Conservation (phyloP, 2,797 vertebrate species). For the Petrocephalus schoutedeni region DNA sequence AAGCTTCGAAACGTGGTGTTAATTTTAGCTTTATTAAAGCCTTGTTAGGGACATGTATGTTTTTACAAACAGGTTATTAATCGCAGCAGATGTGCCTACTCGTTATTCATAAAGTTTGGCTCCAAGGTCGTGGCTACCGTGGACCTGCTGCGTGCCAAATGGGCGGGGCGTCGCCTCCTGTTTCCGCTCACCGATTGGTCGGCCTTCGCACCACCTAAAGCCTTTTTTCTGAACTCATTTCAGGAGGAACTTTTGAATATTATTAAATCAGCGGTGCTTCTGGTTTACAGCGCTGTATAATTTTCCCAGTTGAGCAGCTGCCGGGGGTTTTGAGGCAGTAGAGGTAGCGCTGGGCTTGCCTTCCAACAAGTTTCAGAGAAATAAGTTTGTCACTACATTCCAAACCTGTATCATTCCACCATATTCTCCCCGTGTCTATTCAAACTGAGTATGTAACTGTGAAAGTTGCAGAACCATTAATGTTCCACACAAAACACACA, state of each 20-base stretch:
- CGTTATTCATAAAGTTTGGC: slow-evolving; percentile 38
- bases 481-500: neutral
- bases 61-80: slow-evolving; percentile 51
- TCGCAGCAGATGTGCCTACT: slow-evolving; percentile 43
- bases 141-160: neutral
- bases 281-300: neutral
- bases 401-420: neutral
- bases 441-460: neutral
- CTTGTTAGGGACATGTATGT: slow-evolving; percentile 47
- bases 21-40: slow-evolving; percentile 47
- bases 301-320: neutral
- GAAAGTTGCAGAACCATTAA: neutral
- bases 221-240: neutral
- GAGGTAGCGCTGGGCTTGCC: neutral
- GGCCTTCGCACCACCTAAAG: neutral
- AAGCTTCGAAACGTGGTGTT: slow-evolving; percentile 43
- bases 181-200: neutral
- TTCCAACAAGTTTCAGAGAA: neutral
- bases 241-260: neutral
- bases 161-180: neutral
- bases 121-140: slow-evolving; percentile 33
- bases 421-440: neutral
- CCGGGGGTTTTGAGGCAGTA: neutral
- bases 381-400: neutral
- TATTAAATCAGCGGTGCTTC: neutral